Conservation (phyloP, 2,113 vertebrate species). For the Cavia aperea region DNA sequence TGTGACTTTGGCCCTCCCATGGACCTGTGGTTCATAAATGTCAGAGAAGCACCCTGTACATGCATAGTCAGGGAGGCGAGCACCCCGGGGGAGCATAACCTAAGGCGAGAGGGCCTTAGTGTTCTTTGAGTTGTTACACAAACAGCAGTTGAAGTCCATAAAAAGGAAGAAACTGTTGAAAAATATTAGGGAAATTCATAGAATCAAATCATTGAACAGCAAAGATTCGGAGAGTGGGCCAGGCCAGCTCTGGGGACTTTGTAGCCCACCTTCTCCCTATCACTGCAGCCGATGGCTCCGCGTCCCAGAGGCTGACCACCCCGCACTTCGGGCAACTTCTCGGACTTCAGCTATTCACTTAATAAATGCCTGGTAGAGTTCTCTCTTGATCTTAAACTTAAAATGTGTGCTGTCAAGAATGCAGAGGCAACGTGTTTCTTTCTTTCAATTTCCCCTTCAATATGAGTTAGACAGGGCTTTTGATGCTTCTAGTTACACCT, state of each 20-base stretch:
- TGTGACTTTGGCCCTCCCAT: background rate
- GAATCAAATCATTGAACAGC: background rate
- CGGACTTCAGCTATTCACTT: rapidly evolving
- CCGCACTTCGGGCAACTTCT: background rate
- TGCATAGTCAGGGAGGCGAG: background rate
- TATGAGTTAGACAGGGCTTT: background rate
- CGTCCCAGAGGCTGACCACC: rapidly evolving
- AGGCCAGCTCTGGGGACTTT: background rate
- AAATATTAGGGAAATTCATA: background rate
- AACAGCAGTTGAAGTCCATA: background rate
- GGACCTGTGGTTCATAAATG: background rate
- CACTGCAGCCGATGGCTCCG: background rate
- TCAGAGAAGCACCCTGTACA: background rate
- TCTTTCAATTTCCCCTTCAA: background rate
- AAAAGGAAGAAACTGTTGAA: background rate
- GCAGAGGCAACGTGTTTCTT: background rate
- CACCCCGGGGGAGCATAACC: background rate
- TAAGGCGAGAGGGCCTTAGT: background rate
- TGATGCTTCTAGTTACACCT: background rate
- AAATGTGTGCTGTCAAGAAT: background rate
- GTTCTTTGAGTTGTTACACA: background rate
- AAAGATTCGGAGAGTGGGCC: rapidly evolving
- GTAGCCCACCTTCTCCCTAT: background rate
- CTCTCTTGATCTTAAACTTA: background rate
- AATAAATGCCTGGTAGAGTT: background rate